phyloP scores from a whole-genome alignment of 2,113 vertebrate genomes.

The Oncorhynchus gorbuscha region DNA sequence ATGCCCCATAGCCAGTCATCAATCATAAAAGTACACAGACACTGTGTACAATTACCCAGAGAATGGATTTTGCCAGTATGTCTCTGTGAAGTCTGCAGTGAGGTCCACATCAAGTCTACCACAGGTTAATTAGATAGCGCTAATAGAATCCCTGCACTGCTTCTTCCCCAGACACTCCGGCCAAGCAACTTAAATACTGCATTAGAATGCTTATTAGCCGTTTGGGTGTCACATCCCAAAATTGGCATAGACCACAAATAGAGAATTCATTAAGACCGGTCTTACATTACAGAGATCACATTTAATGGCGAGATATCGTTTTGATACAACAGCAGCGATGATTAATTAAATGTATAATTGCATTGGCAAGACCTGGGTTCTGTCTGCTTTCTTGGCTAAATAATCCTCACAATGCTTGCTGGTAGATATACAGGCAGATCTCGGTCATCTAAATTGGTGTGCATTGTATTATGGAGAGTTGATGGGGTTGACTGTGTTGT shows the following conservation, averaged over 20 bases:
- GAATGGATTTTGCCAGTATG: background rate
- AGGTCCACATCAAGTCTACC: background rate
- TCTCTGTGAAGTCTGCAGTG: background rate
- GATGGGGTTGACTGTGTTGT: background rate
- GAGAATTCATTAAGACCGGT: slow-evolving; percentile 26
- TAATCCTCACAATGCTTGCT: slow-evolving; percentile 18
- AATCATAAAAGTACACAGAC: slow-evolving; percentile 2
- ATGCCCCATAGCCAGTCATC: background rate
- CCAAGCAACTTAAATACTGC: slow-evolving; percentile 3
- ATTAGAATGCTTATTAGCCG: slow-evolving; percentile 25
- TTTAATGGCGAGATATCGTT: no score
- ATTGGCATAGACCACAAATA: slow-evolving; percentile 9
- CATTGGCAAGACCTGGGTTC: slow-evolving; percentile 51
- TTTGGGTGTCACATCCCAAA: slow-evolving; percentile 11
- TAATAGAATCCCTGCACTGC: background rate
- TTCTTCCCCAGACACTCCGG: background rate
- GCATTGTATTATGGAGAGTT: background rate
- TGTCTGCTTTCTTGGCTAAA: slow-evolving; percentile 44
- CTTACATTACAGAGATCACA: slow-evolving; percentile 25
- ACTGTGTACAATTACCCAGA: background rate
- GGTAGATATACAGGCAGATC: slow-evolving; percentile 35
- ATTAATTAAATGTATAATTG: slow-evolving; percentile 74
- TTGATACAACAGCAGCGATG: slow-evolving; percentile 38
- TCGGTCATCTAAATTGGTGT: slow-evolving; percentile 10
- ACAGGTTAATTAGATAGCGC: slow-evolving; percentile 22